Evolutionary conservation across 2,797 vertebrate species (phyloP).

Genomic region (Sitta carolinensis): DNA sequence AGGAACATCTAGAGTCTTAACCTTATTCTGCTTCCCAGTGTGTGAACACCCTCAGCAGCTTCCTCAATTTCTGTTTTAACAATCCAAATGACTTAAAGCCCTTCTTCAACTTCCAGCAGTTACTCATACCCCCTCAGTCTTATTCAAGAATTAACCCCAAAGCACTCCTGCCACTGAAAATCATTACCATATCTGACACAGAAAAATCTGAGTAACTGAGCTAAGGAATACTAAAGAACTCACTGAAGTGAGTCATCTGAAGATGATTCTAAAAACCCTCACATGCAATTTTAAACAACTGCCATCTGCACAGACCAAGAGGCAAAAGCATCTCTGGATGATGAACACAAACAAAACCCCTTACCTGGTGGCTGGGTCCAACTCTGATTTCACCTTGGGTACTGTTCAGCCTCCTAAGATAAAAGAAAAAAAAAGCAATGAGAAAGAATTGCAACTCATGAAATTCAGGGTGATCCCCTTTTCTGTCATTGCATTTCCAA

Average conservation of each 20-base stretch:
- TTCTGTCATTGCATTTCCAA: not conserved
- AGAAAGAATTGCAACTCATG: not conserved
- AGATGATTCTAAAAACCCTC: not conserved
- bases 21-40: not conserved
- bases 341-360: not conserved
- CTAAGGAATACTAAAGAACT: not conserved
- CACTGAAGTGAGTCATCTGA: not conserved
- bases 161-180: not conserved
- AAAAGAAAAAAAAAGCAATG: not conserved
- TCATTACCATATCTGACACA: not conserved
- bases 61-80: not conserved
- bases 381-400: conserved; percentile 99
- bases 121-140: not conserved
- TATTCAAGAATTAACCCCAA: not conserved
- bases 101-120: not conserved
- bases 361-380: conserved; percentile 98
- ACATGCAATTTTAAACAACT: not conserved
- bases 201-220: not conserved
- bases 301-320: not conserved
- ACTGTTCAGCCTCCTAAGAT: conserved; percentile 94
- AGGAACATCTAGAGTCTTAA: not conserved
- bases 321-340: not conserved
- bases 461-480: not conserved
- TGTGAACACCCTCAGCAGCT: not conserved
- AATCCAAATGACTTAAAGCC: not conserved